Evolutionary conservation across 2,888 invertebrate species (phyloP), one percentile per base, ranked within the genome.

Genomic region (Leptothorax acervorum): DNA sequence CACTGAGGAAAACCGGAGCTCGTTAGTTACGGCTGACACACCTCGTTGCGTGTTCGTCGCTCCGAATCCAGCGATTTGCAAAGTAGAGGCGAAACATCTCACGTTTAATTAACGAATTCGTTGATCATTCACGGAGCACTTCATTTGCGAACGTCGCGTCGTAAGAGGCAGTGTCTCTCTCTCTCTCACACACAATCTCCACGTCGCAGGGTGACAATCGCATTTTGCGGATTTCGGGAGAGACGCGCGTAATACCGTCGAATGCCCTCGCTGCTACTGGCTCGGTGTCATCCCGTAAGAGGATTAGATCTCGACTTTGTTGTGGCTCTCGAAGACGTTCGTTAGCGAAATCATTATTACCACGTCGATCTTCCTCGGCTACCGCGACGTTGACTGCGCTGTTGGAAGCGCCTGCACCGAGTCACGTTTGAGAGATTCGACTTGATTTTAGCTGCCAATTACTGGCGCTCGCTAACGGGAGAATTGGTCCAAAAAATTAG

Each of bases 261-360:
- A 90, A 88, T 88, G 76, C 84, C 78, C 62, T 51, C 70, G 82
- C 83, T 75, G 9, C 51, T 28, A 23, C 65, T 60, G 35, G 68
- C 70, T 65, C 53, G 60, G 75, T 71, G 66, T 53, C 81, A 78
- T 68, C 82, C 66, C 39, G 73, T 92, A 92, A 92, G 91, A 89
- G 92, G 93, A 92, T 93, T 93, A 92, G 82, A 86, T 84, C 81
- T 87, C 85, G 90, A 92, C 93, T 93, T 93, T 93, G 93, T 93
- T 93, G 93, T 92, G 93, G 93, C 87, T 76, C 86, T 88, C 90
- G 90, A 93, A 93, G 93, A 93, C 92, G 93, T 93, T 93, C 92
- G 92, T 93, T 93, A 93, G 92, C 86, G 90, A 87, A 92, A 92
- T 91, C 90, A 88, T 91, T 87, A 88, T 89, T 81, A 85, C 60